Evolutionary conservation across 2,797 vertebrate genomes (phyloP).

Genomic region (Tadarida brasiliensis): DNA sequence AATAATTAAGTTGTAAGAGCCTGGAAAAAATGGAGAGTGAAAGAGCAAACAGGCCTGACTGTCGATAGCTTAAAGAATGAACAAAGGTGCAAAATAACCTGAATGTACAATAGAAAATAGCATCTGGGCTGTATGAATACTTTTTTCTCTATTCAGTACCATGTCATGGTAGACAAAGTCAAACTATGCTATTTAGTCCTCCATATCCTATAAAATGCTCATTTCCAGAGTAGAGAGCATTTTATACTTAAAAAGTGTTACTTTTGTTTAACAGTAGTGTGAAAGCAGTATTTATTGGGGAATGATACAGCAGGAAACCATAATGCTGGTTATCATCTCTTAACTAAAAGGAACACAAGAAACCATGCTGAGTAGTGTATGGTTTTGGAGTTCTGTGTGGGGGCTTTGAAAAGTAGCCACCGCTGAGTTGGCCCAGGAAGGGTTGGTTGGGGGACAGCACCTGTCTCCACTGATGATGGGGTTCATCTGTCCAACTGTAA

Average conservation of each 20-base stretch:
- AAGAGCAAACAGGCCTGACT: conserved; percentile 5
- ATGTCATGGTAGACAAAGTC: neutral
- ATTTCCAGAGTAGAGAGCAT: conserved; percentile 28
- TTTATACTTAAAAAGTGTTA: conserved; percentile 43
- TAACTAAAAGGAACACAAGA: conserved; percentile 22
- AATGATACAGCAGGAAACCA: conserved; percentile 29
- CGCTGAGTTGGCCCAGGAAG: neutral
- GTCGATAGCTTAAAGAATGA: conserved; percentile 58
- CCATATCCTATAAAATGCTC: neutral
- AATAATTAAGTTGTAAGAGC: conserved; percentile 75
- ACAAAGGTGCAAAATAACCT: neutral
- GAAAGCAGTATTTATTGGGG: conserved; percentile 32
- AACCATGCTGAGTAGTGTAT: neutral
- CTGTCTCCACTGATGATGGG: neutral
- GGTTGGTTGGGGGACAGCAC: neutral
- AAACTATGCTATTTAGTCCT: neutral
- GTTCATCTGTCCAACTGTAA: neutral
- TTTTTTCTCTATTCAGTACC: neutral
- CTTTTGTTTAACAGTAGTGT: conserved; percentile 14
- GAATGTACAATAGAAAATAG: neutral
- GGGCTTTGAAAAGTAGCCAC: neutral
- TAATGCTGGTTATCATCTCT: neutral
- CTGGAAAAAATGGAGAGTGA: conserved; percentile 60
- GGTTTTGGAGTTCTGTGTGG: neutral
- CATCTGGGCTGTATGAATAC: neutral